Evolutionary conservation across 2,113 vertebrate species (phyloP), one percentile per base, ranked within the genome.

Genomic region (Phalacrocorax brasilianus): DNA sequence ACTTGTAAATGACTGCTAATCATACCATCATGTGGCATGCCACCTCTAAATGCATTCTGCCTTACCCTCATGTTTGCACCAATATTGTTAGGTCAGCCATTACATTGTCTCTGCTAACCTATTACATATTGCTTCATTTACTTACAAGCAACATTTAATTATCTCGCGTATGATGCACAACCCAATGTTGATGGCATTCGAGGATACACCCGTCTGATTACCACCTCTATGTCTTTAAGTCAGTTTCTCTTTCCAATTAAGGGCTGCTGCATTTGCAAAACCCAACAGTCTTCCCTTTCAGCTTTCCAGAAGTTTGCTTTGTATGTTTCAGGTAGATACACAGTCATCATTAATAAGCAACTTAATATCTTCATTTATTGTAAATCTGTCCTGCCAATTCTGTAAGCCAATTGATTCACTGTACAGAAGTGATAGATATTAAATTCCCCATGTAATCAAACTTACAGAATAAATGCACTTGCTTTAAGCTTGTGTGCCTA

Each of bases 71-170:
- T 1, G 8, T 66, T 53, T 74, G 47, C 23, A 65, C 5, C 44
- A 71, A 17, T 66, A 83, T 35, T 77, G 55, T 83, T 89, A 83
- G 56, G 56, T 77, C 52, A 68, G 59, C 67, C 74, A 73, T 88
- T 84, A 84, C 24, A 44, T 24, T 89, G 40, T 89, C 47, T 90
- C 73, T 86, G 22, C 52, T 94, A 78, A 77, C 73, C 15, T 61
- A 49, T 84, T 94, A 78, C 5, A 3, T 68, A 72, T 92, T 96
- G 72, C 65, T 84, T 94, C 75, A 94, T 86, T 94, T 67, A 65
- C 75, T 93, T 86, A 59, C 44, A 72, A 30, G 19, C 47, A 75
- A 86, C 23, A 56, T 94, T 95, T 88, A 93, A 81, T 91, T 91
- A 70, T 56, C 22, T 20, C 17, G 13, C 56, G 28, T 71, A 67